Percentiles rank a stretch among this genome's conserved stretches.
Conservation (phyloP, 2,113 vertebrate species). For the Grantiella picta region DNA sequence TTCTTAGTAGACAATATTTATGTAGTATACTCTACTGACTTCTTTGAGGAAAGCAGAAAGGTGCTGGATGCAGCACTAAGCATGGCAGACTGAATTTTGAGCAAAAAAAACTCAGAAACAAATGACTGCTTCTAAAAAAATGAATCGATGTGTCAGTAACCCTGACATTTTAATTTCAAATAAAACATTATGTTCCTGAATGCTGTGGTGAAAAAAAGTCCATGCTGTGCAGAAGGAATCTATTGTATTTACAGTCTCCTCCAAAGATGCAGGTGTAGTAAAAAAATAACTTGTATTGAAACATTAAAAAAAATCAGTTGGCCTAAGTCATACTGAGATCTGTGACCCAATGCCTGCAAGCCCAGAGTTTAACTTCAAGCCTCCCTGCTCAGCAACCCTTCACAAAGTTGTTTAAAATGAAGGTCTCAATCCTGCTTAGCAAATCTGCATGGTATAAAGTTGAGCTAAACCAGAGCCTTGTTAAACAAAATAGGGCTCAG, state of each 20-base stretch:
- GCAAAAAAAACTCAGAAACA: not conserved
- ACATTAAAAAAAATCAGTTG: not conserved
- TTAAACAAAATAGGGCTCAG: conserved; percentile 43
- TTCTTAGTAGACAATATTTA: not conserved
- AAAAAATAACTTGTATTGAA: not conserved
- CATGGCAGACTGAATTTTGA: not conserved
- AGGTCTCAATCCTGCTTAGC: conserved; percentile 2
- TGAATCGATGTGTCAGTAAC: not conserved
- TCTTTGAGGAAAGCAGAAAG: not conserved
- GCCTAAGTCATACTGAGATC: not conserved
- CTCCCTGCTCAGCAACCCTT: not conserved
- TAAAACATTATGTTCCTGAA: too few species aligned
- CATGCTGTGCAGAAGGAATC: not conserved
- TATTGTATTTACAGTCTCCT: not conserved
- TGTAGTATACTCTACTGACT: not conserved
- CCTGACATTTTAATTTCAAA: too few species aligned
- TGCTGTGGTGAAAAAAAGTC: not conserved
- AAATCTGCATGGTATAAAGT: conserved; percentile 26
- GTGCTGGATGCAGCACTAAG: not conserved
- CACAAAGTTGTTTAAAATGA: conserved; percentile 13
- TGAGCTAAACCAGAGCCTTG: conserved; percentile 60
- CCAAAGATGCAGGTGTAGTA: not conserved
- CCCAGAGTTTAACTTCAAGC: not conserved
- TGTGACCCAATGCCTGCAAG: not conserved
- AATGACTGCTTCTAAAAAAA: not conserved